Evolutionary conservation across 2,113 vertebrate species (phyloP), one percentile per base, ranked within the genome.

Genomic region (Pyrgilauda ruficollis): DNA sequence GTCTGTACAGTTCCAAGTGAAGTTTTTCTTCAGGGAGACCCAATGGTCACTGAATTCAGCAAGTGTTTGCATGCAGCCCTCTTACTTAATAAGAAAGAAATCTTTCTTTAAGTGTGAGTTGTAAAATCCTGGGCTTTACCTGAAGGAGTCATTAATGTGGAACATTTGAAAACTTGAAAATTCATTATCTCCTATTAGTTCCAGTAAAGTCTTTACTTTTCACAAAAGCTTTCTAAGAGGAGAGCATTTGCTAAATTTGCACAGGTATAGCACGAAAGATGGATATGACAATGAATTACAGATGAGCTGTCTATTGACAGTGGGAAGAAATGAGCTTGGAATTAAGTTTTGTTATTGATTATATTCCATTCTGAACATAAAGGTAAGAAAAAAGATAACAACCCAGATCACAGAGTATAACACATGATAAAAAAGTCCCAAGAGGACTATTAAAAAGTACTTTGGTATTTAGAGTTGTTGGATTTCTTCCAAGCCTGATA

Each of bases 401-500:
- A 79, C 23, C 19, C 37, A 62, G 59, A 91, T 96, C 87, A 94
- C 59, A 80, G 93, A 96, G 61, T 58, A 86, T 49, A 86, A 52
- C 47, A 82, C n/a, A 88, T 62, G 87, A 95, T 89, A 58, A 93
- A 97, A 91, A 93, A 55, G 44, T 93, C 93, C 68, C 94, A 50
- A 77, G 90, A 93, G 87, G 13, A 93, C 70, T 82, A 77, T 96
- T 94, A 93, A 95, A 77, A 95, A 93, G 41, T 80, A 88, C 79
- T 94, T 96, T 31, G 58, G 44, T 95, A 89, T 93, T 97, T 96
- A 66, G 93, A 96, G 84, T 88, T 43, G 31, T 43, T 97, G 90
- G 69, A 89, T 59, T 95, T 79, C 84, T 86, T 98, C 96, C 97
- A 97, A 97, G 74, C 72, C 83, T 28, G 9, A 49, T 95, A 78